These are phyloP conservation scores for Orientallactaga sibirica DNA, from an alignment of 2,797 vertebrate species.

Conservation along the genomic window DNA sequence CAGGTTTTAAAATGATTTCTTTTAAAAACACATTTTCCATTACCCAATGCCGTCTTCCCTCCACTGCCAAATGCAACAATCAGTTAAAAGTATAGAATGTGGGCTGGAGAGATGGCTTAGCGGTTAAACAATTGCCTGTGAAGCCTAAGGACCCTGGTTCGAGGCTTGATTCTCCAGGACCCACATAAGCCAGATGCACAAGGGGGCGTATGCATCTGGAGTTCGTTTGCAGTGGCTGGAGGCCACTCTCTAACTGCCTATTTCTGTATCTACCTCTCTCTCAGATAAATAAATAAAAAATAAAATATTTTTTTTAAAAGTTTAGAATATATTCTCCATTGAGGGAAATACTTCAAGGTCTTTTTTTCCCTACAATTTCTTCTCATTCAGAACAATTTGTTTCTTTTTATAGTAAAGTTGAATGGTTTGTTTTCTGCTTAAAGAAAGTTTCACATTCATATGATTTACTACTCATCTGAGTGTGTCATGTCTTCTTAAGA, in stretches of 20 bases:
- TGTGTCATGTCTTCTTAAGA: background rate
- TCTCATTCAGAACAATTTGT: conserved; percentile 48
- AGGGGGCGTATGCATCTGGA: too few relatives aligned
- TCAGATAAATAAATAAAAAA: too few relatives aligned
- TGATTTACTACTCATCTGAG: conserved; percentile 41
- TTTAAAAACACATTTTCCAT: conserved; percentile 59
- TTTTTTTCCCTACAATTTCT: conserved; percentile 60
- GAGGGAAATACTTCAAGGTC: conserved; percentile 25
- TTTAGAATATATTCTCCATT: conserved; percentile 39
- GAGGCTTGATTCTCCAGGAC: too few relatives aligned
- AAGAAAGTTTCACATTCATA: background rate
- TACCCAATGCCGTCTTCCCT: background rate
- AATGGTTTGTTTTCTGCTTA: conserved; percentile 65
- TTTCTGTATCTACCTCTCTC: too few relatives aligned
- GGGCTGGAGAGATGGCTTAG: too few relatives aligned
- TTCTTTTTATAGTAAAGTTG: conserved; percentile 57
- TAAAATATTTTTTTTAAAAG: conserved; percentile 4
- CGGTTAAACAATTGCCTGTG: too few relatives aligned
- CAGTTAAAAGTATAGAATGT: conserved; percentile 55
- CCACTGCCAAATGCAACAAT: conserved; percentile 51
- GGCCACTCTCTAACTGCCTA: too few relatives aligned
- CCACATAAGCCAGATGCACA: too few relatives aligned
- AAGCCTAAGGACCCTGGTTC: too few relatives aligned
- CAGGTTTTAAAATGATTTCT: conserved; percentile 73
- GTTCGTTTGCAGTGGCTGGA: too few relatives aligned